Base-by-base conservation (phyloP, 2,113 vertebrate genomes). In the Anarrhichthys ocellatus region DNA sequence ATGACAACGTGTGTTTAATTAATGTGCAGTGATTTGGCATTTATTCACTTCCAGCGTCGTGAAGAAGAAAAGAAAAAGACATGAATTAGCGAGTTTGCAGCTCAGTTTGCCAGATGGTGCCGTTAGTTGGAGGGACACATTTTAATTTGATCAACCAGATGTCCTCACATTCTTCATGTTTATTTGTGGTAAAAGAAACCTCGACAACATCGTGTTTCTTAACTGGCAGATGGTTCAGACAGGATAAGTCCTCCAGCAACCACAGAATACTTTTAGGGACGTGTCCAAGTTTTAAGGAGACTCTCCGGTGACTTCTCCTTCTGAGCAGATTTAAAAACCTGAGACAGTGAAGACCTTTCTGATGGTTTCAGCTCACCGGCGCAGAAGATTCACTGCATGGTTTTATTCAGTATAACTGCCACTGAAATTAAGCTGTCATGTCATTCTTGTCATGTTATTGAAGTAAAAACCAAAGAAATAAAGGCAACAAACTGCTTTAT, bases 91-190 rank as follows among this genome's bases (percentile, higher is more conserved):
- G 7, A 32, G 54, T 77, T 76, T 84, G 66, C 82, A 78, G 86
- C 86, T 88, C 84, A 58, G 72, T 7, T 10, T 32, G 59, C 87
- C 90, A 91, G 88, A 90, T 88, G 88, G 88, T 22, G 88, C 77
- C 18, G 65, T 61, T 70, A 48, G 80, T 54, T 81, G 7, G 83
- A 87, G 80, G 84, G 84, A 89, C 90, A 63, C 73, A 9, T 76
- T 87, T 91, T 88, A 78, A 89, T 91, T 87, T 87, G 79, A 88
- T 91, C 77, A 85, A 66, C 88, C 90, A 88, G 81, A 89, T 89
- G 87, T 86, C 83, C 78, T 82, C 58, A 34, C 42, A 73, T 75
- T 78, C 83, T 81, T 64, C 67, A 1, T 71, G 80, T 88, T 78
- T 85, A 73, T 78, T 75, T 84, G 72, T n/a, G 66, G 63, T 85